phyloP scores from a whole-genome alignment of 2,113 vertebrate genomes.

The Zapornia atra region DNA sequence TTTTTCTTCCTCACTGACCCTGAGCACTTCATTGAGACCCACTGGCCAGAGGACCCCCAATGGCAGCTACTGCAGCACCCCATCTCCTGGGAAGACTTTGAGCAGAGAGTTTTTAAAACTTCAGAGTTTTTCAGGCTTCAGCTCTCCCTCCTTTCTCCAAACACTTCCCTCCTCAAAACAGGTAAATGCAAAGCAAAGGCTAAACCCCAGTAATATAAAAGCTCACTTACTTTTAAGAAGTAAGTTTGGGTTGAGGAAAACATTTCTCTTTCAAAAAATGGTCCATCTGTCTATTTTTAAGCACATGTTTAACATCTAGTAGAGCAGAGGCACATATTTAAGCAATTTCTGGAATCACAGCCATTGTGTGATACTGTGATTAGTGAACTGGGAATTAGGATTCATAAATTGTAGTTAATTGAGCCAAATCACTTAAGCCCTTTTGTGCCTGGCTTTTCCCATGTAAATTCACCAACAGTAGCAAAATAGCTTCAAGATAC shows the following conservation, averaged over 20 bases:
- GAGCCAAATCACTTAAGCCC: not conserved
- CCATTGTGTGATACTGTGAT: slow-evolving; percentile 11
- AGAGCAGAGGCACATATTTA: not conserved
- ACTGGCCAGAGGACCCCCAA: slow-evolving; percentile 75
- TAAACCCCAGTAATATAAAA: not conserved
- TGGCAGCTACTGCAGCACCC: slow-evolving; percentile 81
- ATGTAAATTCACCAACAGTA: not conserved
- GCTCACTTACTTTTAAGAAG: not conserved
- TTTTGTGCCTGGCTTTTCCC: slow-evolving; percentile 26
- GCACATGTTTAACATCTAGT: not conserved
- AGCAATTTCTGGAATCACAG: slow-evolving; percentile 16
- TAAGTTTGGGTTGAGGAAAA: not conserved
- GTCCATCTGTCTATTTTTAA: not conserved
- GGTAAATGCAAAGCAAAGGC: slow-evolving; percentile 3
- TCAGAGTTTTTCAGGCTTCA: slow-evolving; percentile 78
- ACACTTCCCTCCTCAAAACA: slow-evolving; percentile 74
- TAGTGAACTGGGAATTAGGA: slow-evolving; percentile 38
- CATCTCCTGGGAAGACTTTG: slow-evolving; percentile 70
- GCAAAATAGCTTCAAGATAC: not conserved
- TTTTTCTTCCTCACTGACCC: slow-evolving; percentile 85
- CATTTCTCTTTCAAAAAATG: not conserved
- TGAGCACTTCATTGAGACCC: slow-evolving; percentile 78
- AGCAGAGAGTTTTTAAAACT: slow-evolving; percentile 79
- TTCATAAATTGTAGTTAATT: slow-evolving; percentile 19
- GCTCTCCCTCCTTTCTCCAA: slow-evolving; percentile 75